phyloP scores from a whole-genome alignment of 2,797 vertebrate species.

The Muraenolepis orangiensis region DNA sequence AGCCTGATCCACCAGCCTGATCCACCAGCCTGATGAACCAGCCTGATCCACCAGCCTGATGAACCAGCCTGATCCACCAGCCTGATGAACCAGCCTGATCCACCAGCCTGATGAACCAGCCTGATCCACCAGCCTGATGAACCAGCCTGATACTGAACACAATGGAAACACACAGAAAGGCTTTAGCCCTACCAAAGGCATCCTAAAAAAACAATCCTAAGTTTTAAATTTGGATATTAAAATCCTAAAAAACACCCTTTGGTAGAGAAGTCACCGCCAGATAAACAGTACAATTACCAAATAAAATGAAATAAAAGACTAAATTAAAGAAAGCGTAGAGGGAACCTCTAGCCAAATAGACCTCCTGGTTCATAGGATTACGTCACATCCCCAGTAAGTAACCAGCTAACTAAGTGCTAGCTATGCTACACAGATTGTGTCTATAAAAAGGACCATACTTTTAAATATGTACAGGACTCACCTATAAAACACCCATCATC shows the following conservation, averaged over 20 bases:
- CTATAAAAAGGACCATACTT: constrained; percentile 41
- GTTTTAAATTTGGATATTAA: constrained; percentile 25
- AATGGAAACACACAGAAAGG: not conserved
- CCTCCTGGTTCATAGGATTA: constrained; percentile 37
- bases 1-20: too few species aligned
- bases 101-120: too few species aligned
- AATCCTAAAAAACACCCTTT: constrained; percentile 35
- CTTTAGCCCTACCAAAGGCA: not conserved
- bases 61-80: too few species aligned
- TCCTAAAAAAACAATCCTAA: constrained; percentile 36
- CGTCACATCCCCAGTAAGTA: constrained; percentile 54
- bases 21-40: too few species aligned
- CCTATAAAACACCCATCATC: not conserved
- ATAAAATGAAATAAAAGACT: constrained; percentile 16
- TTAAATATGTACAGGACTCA: constrained; percentile 24
- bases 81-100: too few species aligned
- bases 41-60: too few species aligned
- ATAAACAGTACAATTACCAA: constrained; percentile 32
- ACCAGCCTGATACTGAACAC: not conserved
- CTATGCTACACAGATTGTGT: constrained; percentile 31
- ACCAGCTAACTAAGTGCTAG: constrained; percentile 46
- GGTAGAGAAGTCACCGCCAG: constrained; percentile 24
- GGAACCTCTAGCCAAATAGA: constrained; percentile 35
- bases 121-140: too few species aligned
- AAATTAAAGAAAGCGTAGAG: constrained; percentile 2